Percentiles rank a stretch among this genome's conserved stretches.
phyloP scores from a whole-genome alignment of 2,888 invertebrate species.

The Boloria selene region DNA sequence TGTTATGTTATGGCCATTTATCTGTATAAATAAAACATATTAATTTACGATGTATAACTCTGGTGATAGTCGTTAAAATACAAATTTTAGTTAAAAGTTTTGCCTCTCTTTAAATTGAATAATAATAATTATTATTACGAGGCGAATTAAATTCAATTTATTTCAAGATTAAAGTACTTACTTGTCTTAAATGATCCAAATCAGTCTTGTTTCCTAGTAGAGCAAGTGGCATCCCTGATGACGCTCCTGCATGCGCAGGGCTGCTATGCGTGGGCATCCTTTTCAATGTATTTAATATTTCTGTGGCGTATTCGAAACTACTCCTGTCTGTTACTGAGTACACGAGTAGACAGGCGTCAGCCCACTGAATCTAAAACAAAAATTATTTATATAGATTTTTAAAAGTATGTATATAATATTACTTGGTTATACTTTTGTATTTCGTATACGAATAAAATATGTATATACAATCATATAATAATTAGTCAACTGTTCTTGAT shows the following conservation, averaged over 20 bases:
- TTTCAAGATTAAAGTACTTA: constrained; percentile 55
- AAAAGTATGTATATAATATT: no score
- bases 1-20: no score
- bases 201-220: constrained; percentile 91
- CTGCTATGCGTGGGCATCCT: constrained; percentile 77
- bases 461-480: no score
- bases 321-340: constrained; percentile 89
- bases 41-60: no score
- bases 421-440: no score
- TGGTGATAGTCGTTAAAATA: constrained; percentile 3
- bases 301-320: constrained; percentile 87
- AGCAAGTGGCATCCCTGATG: constrained; percentile 81
- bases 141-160: no score
- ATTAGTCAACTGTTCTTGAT: no score
- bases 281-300: constrained; percentile 83
- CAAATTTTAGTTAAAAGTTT: background rate
- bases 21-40: no score
- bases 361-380: constrained; percentile 86
- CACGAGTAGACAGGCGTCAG: constrained; percentile 89
- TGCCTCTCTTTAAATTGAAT: no score
- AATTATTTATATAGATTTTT: background rate
- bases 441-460: no score
- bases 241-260: constrained; percentile 81
- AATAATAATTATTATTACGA: no score
- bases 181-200: constrained; percentile 89